These are phyloP conservation scores for Pocillopora meandrina DNA, from an alignment of 92 coral and sea anemone species.

Conservation along the genomic window DNA sequence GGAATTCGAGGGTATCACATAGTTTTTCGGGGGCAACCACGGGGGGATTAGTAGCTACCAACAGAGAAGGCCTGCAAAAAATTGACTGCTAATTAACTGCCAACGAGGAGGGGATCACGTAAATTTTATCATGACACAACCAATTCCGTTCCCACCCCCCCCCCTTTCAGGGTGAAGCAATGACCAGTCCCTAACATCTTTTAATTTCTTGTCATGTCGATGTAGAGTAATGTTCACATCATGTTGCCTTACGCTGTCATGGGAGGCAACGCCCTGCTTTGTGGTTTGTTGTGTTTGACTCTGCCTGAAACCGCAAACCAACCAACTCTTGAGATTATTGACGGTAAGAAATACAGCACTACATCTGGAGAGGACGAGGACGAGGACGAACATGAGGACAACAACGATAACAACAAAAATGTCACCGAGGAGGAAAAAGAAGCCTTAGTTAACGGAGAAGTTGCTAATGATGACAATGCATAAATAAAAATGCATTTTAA, in stretches of 20 bases:
- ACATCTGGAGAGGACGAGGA: neutral
- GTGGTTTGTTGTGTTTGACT: constrained; percentile 41
- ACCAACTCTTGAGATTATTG: constrained; percentile 47
- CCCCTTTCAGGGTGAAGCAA: neutral
- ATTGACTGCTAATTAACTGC: no score
- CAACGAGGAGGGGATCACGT: no score
- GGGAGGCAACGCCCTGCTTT: constrained; percentile 42
- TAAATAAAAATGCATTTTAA: neutral
- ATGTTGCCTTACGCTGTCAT: constrained; percentile 50
- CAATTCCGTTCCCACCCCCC: no score
- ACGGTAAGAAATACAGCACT: neutral
- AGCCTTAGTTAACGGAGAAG: constrained; percentile 1
- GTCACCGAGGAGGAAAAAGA: neutral
- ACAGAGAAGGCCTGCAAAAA: no score
- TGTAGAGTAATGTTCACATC: constrained; percentile 45
- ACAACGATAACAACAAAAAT: constrained; percentile 1
- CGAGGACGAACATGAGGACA: neutral
- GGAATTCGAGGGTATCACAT: no score
- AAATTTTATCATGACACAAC: no score
- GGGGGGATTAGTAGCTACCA: no score
- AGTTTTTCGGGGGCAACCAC: no score
- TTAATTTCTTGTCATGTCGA: no score
- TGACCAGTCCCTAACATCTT: neutral
- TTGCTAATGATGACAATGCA: neutral
- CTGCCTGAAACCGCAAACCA: constrained; percentile 58